Percentiles rank a stretch among this genome's conserved stretches.
Conservation (phyloP, 2,797 vertebrate species). For the Clamator glandarius region DNA sequence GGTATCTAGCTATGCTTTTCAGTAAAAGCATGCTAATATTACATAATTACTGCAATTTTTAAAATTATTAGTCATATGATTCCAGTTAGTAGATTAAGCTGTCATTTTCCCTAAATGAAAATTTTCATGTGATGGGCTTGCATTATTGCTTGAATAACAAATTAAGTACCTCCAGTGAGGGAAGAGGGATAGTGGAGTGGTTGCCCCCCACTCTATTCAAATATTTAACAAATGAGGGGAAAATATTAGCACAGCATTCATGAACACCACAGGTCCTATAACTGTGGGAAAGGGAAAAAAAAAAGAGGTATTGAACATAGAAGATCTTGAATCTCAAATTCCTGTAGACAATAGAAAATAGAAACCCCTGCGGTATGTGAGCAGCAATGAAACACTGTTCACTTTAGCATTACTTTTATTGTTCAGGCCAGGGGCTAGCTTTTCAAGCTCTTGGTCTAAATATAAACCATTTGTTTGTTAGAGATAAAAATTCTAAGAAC, state of each 20-base stretch:
- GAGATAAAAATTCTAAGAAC: conserved; percentile 62
- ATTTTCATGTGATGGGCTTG: neutral
- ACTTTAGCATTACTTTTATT: conserved; percentile 6
- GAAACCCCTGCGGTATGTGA: neutral
- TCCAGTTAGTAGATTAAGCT: conserved; percentile 37
- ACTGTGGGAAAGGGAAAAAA: neutral
- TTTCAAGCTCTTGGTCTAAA: conserved; percentile 37
- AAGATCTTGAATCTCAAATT: conserved; percentile 1
- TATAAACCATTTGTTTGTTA: conserved; percentile 41
- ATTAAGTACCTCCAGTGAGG: neutral
- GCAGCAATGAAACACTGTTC: neutral
- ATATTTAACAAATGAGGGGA: neutral
- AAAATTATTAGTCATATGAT: conserved; percentile 3
- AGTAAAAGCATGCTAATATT: conserved; percentile 2
- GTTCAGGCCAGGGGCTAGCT: conserved; percentile 27
- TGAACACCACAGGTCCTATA: neutral
- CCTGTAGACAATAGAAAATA: neutral
- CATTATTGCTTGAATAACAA: neutral
- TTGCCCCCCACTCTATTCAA: accelerated
- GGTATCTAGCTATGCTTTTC: neutral
- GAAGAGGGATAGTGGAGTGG: neutral
- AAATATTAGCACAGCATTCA: neutral
- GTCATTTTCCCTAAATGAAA: conserved; percentile 31
- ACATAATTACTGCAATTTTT: neutral
- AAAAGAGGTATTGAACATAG: neutral